Evolutionary conservation across 2,113 vertebrate genomes (phyloP).

Genomic region (Gulo gulo): DNA sequence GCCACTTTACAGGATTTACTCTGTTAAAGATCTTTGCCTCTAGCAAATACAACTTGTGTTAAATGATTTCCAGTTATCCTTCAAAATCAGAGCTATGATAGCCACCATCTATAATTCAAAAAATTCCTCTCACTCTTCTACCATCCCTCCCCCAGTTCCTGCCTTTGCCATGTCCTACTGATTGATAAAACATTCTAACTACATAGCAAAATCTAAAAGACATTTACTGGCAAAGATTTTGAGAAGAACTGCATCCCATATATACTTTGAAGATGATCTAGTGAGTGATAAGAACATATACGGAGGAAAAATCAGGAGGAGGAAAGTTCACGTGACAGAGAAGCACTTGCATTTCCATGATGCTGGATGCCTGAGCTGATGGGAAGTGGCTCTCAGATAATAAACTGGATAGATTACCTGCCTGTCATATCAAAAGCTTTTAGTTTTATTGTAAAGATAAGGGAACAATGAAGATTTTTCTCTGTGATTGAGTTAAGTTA

Average conservation of each 20-base stretch:
- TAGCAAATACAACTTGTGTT: neutral
- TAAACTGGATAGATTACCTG: constrained; percentile 74
- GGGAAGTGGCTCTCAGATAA: constrained; percentile 78
- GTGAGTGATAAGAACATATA: constrained; percentile 66
- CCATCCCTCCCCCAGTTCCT: neutral
- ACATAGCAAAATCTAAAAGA: constrained; percentile 61
- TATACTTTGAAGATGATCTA: constrained; percentile 71
- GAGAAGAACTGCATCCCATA: constrained; percentile 65
- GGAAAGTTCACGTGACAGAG: constrained; percentile 71
- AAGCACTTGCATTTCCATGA: constrained; percentile 70
- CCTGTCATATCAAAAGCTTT: constrained; percentile 80
- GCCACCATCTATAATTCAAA: constrained; percentile 37
- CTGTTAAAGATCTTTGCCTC: neutral
- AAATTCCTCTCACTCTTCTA: constrained; percentile 3
- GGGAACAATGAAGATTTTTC: constrained; percentile 65
- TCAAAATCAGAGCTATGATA: neutral
- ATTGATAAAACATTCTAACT: constrained; percentile 64
- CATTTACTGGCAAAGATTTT: constrained; percentile 75
- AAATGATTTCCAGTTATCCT: constrained; percentile 22
- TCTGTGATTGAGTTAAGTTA: constrained; percentile 44
- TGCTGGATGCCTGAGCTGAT: constrained; percentile 32
- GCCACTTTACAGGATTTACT: neutral
- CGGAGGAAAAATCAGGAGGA: constrained; percentile 67
- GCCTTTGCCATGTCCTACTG: constrained; percentile 7
- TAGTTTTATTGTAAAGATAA: constrained; percentile 80